Evolutionary conservation across 2,797 vertebrate genomes (phyloP).

Genomic region (Anguilla anguilla): DNA sequence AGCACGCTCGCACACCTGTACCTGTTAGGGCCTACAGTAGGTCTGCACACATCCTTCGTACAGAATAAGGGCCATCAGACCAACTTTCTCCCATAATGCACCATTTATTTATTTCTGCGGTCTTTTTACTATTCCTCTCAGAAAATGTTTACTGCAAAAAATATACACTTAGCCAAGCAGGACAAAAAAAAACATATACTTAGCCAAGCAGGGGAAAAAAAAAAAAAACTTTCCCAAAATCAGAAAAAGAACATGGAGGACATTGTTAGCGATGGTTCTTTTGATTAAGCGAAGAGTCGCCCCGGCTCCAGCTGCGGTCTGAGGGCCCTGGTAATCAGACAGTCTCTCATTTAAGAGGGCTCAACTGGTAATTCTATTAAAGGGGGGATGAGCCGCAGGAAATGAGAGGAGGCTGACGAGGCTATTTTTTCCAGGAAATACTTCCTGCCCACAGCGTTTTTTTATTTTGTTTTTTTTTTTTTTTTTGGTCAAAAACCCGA

Average conservation of each 20-base stretch:
- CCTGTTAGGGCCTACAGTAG: not conserved
- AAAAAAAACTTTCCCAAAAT: conserved; percentile 63
- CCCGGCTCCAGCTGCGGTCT: conserved; percentile 6
- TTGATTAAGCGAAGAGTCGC: conserved; percentile 46
- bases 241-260: conserved; percentile 74
- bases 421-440: conserved; percentile 36
- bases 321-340: conserved; percentile 68
- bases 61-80: not conserved
- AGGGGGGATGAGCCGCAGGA: conserved; percentile 73
- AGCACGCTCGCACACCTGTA: not conserved
- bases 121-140: not conserved
- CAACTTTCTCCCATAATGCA: too few species aligned
- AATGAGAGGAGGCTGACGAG: conserved; percentile 67
- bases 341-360: conserved; percentile 75
- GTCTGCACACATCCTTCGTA: not conserved
- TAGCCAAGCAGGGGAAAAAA: not conserved
- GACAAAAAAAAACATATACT: not conserved
- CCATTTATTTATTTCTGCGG: not conserved
- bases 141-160: not conserved
- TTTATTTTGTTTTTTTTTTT: conserved; percentile 35
- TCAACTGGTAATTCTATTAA: conserved; percentile 79
- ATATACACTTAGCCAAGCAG: too few species aligned
- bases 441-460: conserved; percentile 19
- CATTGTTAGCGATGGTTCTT: conserved; percentile 73
- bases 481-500: conserved; percentile 42